phyloP scores from a whole-genome alignment of 2,113 vertebrate genomes.

The Sterrhoptilus dennistouni region DNA sequence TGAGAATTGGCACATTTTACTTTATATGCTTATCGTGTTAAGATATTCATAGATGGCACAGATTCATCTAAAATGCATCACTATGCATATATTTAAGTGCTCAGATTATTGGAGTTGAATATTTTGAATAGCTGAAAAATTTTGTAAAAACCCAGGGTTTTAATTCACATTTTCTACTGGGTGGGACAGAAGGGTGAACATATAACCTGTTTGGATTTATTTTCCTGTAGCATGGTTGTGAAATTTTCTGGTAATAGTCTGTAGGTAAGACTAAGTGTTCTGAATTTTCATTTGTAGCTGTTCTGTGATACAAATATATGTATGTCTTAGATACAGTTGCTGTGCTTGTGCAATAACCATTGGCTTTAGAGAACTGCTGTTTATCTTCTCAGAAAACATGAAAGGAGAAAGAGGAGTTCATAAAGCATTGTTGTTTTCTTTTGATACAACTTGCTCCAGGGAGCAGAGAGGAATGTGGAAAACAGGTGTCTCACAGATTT shows the following conservation, averaged over 20 bases:
- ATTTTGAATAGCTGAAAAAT: neutral
- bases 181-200: neutral
- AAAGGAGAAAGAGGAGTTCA: slow-evolving; percentile 48
- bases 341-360: neutral
- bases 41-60: neutral
- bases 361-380: slow-evolving; percentile 1
- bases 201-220: neutral
- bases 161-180: neutral
- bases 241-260: neutral
- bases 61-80: neutral
- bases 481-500: slow-evolving; percentile 53
- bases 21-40: neutral
- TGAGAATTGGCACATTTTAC: neutral
- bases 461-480: slow-evolving; percentile 52
- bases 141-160: neutral
- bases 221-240: neutral
- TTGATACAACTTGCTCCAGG: slow-evolving; percentile 53
- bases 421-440: slow-evolving; percentile 42
- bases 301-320: neutral
- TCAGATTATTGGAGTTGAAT: neutral
- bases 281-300: neutral
- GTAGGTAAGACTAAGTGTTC: neutral
- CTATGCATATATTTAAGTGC: neutral
- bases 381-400: slow-evolving; percentile 33
- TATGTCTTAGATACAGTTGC: neutral